These are phyloP conservation scores for Caenorhabditis auriculariae DNA, from an alignment of 2,888 invertebrate genomes.

Conservation along the genomic window DNA sequence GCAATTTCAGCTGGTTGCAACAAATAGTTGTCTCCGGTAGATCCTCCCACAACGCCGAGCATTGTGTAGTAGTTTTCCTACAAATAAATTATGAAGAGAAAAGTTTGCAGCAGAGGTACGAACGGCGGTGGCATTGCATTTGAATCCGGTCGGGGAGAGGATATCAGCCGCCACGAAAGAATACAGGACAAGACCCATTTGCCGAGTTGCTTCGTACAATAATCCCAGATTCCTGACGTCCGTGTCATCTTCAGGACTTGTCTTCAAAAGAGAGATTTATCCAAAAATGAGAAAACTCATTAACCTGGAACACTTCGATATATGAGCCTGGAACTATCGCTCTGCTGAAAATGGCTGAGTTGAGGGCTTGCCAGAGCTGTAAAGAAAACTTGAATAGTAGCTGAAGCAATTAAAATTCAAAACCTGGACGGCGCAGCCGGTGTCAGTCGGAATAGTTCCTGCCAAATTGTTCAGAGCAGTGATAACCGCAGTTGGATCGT, in stretches of 20 bases:
- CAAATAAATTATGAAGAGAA: no score
- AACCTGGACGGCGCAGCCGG: conserved; percentile 32
- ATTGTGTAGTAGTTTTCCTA: conserved; percentile 26
- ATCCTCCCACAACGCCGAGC: conserved; percentile 29
- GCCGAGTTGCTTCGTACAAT: conserved; percentile 30
- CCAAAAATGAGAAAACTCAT: background rate
- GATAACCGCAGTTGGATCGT: conserved; percentile 16
- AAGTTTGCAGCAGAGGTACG: background rate
- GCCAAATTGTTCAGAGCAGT: conserved; percentile 19
- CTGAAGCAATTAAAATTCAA: background rate
- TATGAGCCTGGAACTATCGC: conserved; percentile 32
- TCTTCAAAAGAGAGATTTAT: background rate
- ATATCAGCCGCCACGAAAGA: conserved; percentile 22
- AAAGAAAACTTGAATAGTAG: background rate
- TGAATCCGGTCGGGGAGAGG: conserved; percentile 26
- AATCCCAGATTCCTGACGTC: conserved; percentile 16
- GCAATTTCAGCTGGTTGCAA: conserved; percentile 21
- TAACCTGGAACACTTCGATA: conserved; percentile 38
- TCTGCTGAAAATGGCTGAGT: conserved; percentile 23
- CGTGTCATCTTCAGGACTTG: conserved; percentile 35
- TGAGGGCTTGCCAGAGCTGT: conserved; percentile 37
- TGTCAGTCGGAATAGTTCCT: conserved; percentile 19
- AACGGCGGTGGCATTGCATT: conserved; percentile 30
- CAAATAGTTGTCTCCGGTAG: conserved; percentile 27
- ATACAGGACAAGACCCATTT: conserved; percentile 19